A percentile compares a stretch with the other conserved stretches of the same genome.
Evolutionary conservation across 1,140 invertebrate species (phyloP).

Genomic region (Psix sp.): DNA sequence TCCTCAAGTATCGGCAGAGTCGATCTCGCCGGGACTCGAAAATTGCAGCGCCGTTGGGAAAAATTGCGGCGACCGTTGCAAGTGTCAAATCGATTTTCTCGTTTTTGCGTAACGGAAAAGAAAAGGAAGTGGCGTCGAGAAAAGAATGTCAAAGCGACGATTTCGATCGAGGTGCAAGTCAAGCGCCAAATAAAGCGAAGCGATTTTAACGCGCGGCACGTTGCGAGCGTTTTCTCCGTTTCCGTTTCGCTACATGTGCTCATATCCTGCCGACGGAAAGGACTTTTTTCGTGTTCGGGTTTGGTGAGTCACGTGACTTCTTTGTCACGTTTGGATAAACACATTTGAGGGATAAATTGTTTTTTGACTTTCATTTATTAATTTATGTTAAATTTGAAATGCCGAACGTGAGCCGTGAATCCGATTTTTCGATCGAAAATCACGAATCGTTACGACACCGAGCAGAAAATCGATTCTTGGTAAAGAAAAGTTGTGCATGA

Average conservation of each 20-base stretch:
- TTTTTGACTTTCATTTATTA: too few species aligned
- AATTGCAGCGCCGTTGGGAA: background rate
- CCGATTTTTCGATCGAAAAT: background rate
- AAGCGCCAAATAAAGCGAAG: slow-evolving; percentile 34
- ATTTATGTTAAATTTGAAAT: too few species aligned
- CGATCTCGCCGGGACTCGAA: too few species aligned
- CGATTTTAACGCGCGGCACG: slow-evolving; percentile 67
- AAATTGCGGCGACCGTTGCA: background rate
- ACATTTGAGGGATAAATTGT: too few species aligned
- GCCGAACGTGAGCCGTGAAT: background rate
- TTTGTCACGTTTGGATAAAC: too few species aligned
- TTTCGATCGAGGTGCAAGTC: slow-evolving; percentile 26
- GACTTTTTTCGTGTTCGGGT: too few species aligned
- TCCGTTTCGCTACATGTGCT: slow-evolving; percentile 59
- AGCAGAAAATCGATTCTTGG: background rate
- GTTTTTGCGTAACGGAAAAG: slow-evolving; percentile 21
- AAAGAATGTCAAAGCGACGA: slow-evolving; percentile 31
- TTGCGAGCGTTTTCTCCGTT: slow-evolving; percentile 68
- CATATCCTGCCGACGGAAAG: slow-evolving; percentile 32
- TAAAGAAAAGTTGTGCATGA: slow-evolving; percentile 2
- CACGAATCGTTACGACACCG: background rate
- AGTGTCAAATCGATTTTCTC: background rate
- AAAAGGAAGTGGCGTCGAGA: slow-evolving; percentile 18
- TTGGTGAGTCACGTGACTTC: too few species aligned
- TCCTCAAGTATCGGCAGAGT: too few species aligned